phyloP scores from a whole-genome alignment of 2,797 vertebrate species.

The Karalla daura region DNA sequence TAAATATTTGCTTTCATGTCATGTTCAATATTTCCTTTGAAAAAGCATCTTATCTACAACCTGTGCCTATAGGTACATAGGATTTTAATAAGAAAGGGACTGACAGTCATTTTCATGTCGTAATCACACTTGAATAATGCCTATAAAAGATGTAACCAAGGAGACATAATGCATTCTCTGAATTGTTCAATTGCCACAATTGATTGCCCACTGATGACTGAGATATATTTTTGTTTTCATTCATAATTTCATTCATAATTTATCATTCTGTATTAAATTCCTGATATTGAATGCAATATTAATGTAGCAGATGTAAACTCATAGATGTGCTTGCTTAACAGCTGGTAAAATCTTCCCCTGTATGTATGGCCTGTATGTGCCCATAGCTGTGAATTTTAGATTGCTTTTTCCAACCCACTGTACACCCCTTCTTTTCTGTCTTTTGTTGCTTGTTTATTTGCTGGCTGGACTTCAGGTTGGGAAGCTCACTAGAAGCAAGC shows the following conservation, averaged over 20 bases:
- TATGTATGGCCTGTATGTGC: background rate
- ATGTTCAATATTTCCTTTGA: slow-evolving; percentile 10
- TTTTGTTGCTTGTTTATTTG: background rate
- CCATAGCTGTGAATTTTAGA: background rate
- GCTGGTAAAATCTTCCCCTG: background rate
- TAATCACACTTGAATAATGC: slow-evolving; percentile 58
- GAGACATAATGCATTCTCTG: slow-evolving; percentile 36
- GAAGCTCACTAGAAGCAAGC: slow-evolving; percentile 98
- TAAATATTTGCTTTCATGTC: background rate
- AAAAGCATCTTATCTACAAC: background rate
- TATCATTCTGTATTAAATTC: slow-evolving; percentile 5
- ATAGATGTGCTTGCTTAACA: background rate
- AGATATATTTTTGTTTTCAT: no score
- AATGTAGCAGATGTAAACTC: slow-evolving; percentile 6
- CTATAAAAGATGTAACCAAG: slow-evolving; percentile 53
- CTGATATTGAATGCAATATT: slow-evolving; percentile 1
- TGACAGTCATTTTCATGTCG: slow-evolving; percentile 18
- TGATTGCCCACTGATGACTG: slow-evolving; percentile 1
- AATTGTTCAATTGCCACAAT: no score
- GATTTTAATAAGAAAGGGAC: slow-evolving; percentile 27
- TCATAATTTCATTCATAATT: slow-evolving; percentile 1
- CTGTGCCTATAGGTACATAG: slow-evolving; percentile 6
- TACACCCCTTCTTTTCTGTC: slow-evolving; percentile 15
- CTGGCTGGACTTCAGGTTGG: slow-evolving; percentile 88
- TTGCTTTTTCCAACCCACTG: background rate